A percentile compares a stretch with the other conserved stretches of the same genome.
Conservation (phyloP, 2,888 invertebrate species). For the Thysanoteuthis rhombus region DNA sequence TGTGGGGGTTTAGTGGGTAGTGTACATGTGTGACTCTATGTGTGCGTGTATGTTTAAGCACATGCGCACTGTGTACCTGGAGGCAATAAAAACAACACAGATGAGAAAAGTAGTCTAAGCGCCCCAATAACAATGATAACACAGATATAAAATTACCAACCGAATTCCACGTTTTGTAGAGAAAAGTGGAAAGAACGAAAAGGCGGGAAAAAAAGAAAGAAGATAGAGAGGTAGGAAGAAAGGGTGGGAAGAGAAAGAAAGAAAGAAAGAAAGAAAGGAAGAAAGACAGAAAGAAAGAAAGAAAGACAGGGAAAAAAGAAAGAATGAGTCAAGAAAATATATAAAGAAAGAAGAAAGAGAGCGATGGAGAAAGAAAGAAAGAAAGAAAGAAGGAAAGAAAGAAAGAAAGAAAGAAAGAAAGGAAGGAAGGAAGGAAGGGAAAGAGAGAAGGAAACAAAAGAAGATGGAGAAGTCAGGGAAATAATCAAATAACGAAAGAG, state of each 20-base stretch:
- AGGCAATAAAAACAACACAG: not conserved
- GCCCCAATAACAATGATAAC: constrained; percentile 12
- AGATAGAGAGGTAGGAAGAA: not conserved
- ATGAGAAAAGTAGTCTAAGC: not conserved
- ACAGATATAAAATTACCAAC: not conserved
- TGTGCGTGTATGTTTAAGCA: not conserved
- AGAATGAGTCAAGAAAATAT: too few species aligned
- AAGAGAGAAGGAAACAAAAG: not conserved
- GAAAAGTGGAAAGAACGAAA: not conserved
- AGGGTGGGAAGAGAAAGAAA: not conserved
- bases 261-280: not conserved
- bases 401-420: not conserved
- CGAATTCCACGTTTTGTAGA: not conserved
- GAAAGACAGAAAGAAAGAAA: not conserved
- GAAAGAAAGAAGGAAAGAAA: not conserved
- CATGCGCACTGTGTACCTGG: not conserved
- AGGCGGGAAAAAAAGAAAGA: not conserved
- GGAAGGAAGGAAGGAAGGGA: not conserved
- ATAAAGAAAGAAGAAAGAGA: not conserved
- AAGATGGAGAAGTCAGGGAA: too few species aligned
- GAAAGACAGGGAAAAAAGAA: not conserved
- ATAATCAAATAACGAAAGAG: not conserved
- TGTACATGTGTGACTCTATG: not conserved
- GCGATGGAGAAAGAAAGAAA: not conserved
- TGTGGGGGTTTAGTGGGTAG: not conserved